These are phyloP conservation scores for Leptobrachium ailaonicum DNA, from an alignment of 2,113 vertebrate genomes.

Conservation along the genomic window DNA sequence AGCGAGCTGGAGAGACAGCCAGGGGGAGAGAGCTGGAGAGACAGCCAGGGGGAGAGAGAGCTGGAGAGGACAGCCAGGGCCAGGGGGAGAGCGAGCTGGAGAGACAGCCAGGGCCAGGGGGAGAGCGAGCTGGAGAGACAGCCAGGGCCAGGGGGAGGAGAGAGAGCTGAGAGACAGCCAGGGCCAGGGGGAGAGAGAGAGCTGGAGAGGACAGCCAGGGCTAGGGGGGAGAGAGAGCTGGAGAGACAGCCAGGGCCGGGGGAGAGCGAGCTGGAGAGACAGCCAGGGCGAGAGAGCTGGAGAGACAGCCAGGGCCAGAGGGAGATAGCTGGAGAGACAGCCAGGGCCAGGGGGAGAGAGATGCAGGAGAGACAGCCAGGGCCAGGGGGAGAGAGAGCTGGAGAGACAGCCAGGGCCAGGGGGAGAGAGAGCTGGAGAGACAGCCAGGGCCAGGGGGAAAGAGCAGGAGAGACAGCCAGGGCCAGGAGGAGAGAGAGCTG, in stretches of 20 bases:
- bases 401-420: too few species aligned
- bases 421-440: too few species aligned
- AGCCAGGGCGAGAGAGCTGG: background rate
- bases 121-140: background rate
- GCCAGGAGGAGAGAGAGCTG: too few species aligned
- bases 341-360: too few species aligned
- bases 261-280: background rate
- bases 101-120: background rate
- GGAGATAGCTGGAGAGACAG: too few species aligned
- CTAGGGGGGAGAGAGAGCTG: background rate
- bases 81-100: conserved; percentile 57
- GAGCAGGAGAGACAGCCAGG: too few species aligned
- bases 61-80: conserved; percentile 57
- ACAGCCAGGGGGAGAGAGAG: conserved; percentile 2
- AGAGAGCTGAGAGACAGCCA: background rate
- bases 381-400: background rate
- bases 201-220: background rate
- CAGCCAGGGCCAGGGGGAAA: too few species aligned
- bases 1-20: too few species aligned
- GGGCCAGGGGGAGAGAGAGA: background rate
- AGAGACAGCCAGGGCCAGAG: background rate
- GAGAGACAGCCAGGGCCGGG: background rate
- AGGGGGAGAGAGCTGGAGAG: background rate
- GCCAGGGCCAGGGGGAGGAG: background rate
- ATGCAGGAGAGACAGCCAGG: too few species aligned